Percentiles rank a stretch among this genome's conserved stretches.
phyloP scores from a whole-genome alignment of 2,113 vertebrate species.

The Columbina picui region DNA sequence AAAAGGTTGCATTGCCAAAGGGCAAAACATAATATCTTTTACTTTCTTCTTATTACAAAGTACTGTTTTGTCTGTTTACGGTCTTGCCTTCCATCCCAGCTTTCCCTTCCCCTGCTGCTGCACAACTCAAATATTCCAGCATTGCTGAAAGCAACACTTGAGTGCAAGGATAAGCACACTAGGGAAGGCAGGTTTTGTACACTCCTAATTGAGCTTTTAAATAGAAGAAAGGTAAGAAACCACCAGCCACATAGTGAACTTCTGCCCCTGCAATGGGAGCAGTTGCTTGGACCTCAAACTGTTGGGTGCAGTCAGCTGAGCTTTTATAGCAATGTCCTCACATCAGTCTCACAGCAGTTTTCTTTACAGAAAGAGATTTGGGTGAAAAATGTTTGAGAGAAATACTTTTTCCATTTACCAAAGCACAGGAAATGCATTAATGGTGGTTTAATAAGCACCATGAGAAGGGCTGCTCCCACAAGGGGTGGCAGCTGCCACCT shows the following conservation, averaged over 20 bases:
- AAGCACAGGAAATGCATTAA: neutral
- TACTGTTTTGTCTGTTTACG: neutral
- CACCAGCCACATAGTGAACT: neutral
- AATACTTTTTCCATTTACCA: neutral
- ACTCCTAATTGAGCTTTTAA: neutral
- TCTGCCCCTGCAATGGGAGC: neutral
- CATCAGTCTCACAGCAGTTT: neutral
- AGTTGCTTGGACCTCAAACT: neutral
- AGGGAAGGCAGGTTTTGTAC: neutral
- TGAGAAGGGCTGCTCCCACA: neutral
- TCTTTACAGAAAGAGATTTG: neutral
- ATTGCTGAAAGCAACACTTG: neutral
- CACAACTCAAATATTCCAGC: neutral
- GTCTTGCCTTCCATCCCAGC: neutral
- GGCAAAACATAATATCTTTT: neutral
- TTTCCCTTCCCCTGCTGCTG: neutral
- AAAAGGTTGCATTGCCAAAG: neutral
- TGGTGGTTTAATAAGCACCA: neutral
- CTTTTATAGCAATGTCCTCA: neutral
- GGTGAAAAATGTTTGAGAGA: neutral
- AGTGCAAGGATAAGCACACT: neutral
- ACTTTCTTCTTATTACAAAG: neutral
- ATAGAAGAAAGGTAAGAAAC: neutral
- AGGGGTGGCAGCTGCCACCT: neutral
- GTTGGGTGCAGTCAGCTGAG: neutral